Conservation (phyloP, 1,140 invertebrate genomes). For the Drosophila malerkotliana region DNA sequence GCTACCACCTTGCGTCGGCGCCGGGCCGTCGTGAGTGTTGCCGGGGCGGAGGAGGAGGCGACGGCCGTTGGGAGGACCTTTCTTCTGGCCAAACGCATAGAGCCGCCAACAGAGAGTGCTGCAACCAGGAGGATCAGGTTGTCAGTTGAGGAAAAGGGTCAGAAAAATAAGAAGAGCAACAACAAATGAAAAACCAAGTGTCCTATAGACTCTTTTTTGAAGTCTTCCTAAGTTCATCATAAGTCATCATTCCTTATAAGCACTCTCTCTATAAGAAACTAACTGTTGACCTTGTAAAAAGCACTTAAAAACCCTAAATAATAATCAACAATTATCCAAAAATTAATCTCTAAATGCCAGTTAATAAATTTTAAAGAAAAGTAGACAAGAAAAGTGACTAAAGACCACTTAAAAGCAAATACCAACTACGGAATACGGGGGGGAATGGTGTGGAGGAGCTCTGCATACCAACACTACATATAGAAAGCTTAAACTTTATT, state of each 20-base stretch:
- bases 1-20: constrained; percentile 55
- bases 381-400: neutral
- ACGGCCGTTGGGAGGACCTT: constrained; percentile 27
- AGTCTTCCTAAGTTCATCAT: too few species aligned
- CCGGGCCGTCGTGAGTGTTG: constrained; percentile 50
- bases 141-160: neutral
- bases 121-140: constrained; percentile 11
- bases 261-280: neutral
- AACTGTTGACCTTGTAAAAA: neutral
- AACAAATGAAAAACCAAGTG: constrained; percentile 39
- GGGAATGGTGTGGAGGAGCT: neutral
- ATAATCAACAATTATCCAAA: neutral
- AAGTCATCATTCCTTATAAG: too few species aligned
- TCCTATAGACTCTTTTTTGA: too few species aligned
- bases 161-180: constrained; percentile 8
- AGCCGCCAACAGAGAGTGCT: constrained; percentile 33
- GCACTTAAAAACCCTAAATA: neutral
- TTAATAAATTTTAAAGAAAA: neutral
- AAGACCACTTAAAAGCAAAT: neutral
- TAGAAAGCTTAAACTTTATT: constrained; percentile 24
- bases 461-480: constrained; percentile 35
- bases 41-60: constrained; percentile 6
- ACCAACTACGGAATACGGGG: constrained; percentile 26
- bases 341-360: constrained; percentile 23
- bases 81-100: constrained; percentile 58